phyloP scores from a whole-genome alignment of 1,140 invertebrate species.

The Lethocerus indicus region DNA sequence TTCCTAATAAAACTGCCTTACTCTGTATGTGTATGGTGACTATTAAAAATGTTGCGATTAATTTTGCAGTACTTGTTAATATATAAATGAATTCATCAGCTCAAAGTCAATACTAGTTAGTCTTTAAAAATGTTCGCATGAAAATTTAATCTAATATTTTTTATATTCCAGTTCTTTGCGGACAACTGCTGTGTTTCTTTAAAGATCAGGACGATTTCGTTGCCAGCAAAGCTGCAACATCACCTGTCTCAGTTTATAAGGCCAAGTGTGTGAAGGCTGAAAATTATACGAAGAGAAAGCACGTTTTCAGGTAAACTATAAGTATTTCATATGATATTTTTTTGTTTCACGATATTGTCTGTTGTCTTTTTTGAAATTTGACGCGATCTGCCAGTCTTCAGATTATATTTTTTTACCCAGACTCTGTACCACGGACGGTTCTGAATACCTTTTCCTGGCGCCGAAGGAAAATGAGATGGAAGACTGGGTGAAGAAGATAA shows the following conservation, averaged over 20 bases:
- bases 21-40: no score
- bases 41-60: no score
- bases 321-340: neutral
- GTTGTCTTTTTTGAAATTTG: neutral
- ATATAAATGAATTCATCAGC: no score
- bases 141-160: no score
- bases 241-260: constrained; percentile 79
- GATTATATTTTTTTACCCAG: constrained; percentile 28
- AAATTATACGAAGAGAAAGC: constrained; percentile 90
- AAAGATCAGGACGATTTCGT: constrained; percentile 85
- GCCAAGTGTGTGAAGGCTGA: constrained; percentile 67
- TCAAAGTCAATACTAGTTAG: no score
- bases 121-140: no score
- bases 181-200: constrained; percentile 95
- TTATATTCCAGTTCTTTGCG: constrained; percentile 65
- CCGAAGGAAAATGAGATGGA: constrained; percentile 54
- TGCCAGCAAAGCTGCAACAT: constrained; percentile 68
- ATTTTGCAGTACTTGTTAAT: no score
- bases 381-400: no score
- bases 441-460: constrained; percentile 81
- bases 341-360: neutral
- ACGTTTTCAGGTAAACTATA: constrained; percentile 53
- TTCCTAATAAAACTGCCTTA: no score
- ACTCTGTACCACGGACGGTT: constrained; percentile 71
- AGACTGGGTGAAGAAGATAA: constrained; percentile 89